Evolutionary conservation across 92 coral and sea anemone species (phyloP).

Genomic region (Pocillopora grandis): DNA sequence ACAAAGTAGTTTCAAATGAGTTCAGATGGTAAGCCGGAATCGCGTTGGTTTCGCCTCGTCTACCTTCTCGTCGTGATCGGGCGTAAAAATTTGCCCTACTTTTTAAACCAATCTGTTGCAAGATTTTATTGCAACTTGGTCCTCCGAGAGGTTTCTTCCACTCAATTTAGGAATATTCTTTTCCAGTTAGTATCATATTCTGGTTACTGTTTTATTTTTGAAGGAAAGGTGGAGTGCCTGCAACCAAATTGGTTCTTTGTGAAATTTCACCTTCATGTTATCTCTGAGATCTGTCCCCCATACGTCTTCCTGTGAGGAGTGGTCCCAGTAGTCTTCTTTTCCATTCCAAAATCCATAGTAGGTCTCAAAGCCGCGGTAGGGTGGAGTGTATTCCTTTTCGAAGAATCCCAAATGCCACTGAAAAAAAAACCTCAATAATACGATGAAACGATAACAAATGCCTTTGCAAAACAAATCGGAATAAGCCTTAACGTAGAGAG

Average conservation of each 20-base stretch:
- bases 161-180: too few species aligned
- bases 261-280: conserved; percentile 76
- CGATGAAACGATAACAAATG: not conserved
- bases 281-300: conserved; percentile 89
- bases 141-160: too few species aligned
- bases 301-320: conserved; percentile 79
- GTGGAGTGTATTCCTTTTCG: conserved; percentile 93
- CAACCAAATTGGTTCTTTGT: not conserved
- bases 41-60: too few species aligned
- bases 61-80: too few species aligned
- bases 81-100: too few species aligned
- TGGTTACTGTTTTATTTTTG: too few species aligned
- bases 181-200: too few species aligned
- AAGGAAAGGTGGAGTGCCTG: not conserved
- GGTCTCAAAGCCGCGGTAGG: conserved; percentile 88
- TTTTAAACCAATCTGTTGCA: too few species aligned
- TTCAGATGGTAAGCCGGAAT: too few species aligned
- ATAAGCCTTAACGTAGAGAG: not conserved
- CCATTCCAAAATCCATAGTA: conserved; percentile 97
- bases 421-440: not conserved
- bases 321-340: conserved; percentile 98
- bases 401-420: conserved; percentile 99
- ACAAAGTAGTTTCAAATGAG: too few species aligned
- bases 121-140: too few species aligned
- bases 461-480: not conserved